phyloP scores from a whole-genome alignment of 2,113 vertebrate genomes.

The Galeopterus variegatus region DNA sequence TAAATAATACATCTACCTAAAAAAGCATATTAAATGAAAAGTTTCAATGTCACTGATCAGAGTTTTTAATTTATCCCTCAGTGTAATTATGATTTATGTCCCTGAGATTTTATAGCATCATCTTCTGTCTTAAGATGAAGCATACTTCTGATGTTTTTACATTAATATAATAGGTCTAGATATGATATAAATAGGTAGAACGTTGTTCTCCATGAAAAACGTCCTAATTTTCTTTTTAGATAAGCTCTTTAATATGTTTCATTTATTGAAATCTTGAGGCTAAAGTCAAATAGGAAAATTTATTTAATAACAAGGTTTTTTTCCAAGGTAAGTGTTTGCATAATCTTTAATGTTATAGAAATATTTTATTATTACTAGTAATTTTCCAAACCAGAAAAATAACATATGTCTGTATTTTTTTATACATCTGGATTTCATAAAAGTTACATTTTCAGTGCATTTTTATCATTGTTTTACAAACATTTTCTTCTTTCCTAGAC shows the following conservation, averaged over 20 bases:
- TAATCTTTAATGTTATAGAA: neutral
- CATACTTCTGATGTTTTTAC: neutral
- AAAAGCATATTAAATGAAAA: neutral
- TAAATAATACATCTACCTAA: neutral
- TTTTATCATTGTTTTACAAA: neutral
- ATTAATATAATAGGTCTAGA: neutral
- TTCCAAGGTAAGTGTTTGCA: neutral
- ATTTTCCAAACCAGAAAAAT: constrained; percentile 29
- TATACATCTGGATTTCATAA: neutral
- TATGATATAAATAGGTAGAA: neutral
- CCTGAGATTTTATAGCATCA: neutral
- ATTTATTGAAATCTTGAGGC: neutral
- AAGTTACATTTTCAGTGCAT: neutral
- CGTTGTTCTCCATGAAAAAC: neutral
- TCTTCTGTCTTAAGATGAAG: neutral
- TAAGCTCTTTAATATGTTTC: neutral
- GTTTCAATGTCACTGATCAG: neutral
- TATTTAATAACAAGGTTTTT: neutral
- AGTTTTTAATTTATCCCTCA: neutral
- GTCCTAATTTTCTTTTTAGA: neutral
- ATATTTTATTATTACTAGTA: neutral
- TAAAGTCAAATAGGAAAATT: neutral
- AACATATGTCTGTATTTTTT: neutral
- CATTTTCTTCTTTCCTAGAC: neutral
- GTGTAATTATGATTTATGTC: neutral